Percentiles rank a stretch among this genome's conserved stretches.
phyloP scores from a whole-genome alignment of 2,888 invertebrate genomes.

The Caenorhabditis becei region DNA sequence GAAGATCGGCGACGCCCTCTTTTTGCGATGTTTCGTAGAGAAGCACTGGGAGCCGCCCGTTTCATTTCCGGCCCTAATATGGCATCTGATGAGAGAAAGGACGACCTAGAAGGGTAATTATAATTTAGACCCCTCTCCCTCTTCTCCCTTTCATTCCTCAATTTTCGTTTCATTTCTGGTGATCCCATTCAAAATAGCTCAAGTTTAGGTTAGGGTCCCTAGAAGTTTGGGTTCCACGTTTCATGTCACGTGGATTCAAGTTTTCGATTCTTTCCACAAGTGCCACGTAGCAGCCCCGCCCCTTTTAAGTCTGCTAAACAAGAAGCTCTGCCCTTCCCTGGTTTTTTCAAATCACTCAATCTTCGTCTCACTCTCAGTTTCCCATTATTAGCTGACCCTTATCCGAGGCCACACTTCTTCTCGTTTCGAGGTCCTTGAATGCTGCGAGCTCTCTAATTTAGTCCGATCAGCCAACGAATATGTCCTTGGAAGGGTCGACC shows the following conservation, averaged over 20 bases:
- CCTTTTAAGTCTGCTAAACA: background rate
- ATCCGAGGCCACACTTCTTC: slow-evolving; percentile 7
- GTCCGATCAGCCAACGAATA: slow-evolving; percentile 8
- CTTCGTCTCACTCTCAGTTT: background rate
- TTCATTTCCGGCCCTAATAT: slow-evolving; percentile 5
- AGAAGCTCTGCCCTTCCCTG: background rate
- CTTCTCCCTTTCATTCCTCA: background rate
- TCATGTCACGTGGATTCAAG: too few relatives aligned
- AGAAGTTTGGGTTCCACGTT: too few relatives aligned
- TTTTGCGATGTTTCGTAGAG: slow-evolving; percentile 14
- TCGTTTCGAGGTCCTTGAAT: background rate
- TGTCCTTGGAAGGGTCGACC: slow-evolving; percentile 1
- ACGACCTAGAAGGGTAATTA: slow-evolving; percentile 4
- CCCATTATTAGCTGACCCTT: slow-evolving; percentile 8
- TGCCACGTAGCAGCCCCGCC: background rate
- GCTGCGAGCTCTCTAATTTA: background rate
- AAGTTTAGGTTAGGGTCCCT: too few relatives aligned
- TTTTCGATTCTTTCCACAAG: too few relatives aligned
- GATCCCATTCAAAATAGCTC: background rate
- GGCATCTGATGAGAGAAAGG: background rate
- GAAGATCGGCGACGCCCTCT: slow-evolving; percentile 7
- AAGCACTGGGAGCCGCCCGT: background rate
- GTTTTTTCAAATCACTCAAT: background rate
- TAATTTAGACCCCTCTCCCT: background rate
- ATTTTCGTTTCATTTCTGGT: background rate